Evolutionary conservation across 2,113 vertebrate genomes (phyloP).

Genomic region (Corapipo altera): DNA sequence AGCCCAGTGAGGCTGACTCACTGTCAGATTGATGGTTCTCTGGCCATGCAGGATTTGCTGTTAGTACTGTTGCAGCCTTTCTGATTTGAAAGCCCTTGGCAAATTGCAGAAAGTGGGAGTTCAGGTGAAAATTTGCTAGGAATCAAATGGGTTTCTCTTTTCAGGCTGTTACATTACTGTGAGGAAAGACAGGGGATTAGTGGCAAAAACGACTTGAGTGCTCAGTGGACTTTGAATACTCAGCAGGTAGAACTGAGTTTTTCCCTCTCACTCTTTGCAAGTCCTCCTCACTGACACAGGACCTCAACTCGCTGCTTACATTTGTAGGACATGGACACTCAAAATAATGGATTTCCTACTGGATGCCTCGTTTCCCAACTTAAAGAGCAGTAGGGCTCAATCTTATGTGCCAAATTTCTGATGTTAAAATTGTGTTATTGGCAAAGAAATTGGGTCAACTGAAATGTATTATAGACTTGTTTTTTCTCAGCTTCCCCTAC

Average conservation of each 20-base stretch:
- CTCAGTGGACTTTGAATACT: not conserved
- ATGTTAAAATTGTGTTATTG: not conserved
- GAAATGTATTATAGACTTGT: not conserved
- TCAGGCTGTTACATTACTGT: not conserved
- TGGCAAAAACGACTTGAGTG: not conserved
- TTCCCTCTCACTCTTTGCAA: not conserved
- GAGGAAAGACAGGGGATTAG: not conserved
- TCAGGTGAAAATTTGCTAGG: not conserved
- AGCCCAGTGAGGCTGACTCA: not conserved
- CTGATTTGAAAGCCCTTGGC: not conserved
- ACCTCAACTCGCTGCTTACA: rapidly evolving
- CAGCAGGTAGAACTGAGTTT: not conserved
- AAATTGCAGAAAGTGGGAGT: not conserved
- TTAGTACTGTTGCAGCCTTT: not conserved
- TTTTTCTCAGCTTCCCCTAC: not conserved
- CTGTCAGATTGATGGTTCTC: not conserved
- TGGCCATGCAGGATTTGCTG: not conserved
- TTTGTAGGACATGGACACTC: not conserved
- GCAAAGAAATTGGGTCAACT: not conserved
- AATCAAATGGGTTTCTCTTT: not conserved
- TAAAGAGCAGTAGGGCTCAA: not conserved
- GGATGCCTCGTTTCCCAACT: not conserved
- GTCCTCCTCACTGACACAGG: not conserved
- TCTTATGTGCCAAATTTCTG: not conserved
- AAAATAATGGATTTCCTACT: not conserved